Base-by-base conservation (phyloP, 2,797 vertebrate genomes). In the Malurus splendens region DNA sequence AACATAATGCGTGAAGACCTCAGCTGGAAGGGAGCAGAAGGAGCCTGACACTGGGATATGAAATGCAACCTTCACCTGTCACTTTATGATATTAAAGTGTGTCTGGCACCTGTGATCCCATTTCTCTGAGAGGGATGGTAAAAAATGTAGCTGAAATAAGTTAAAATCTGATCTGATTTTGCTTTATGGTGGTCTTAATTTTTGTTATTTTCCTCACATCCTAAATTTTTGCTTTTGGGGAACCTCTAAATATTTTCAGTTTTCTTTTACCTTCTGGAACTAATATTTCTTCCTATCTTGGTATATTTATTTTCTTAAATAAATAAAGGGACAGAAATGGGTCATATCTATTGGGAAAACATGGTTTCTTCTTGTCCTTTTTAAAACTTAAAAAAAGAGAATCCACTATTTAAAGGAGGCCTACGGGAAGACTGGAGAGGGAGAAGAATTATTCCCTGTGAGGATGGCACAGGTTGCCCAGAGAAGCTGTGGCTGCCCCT, bases 61-160 rank as follows among this genome's bases (percentile, higher is more conserved):
- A 96, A 96, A 93, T 66, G 33, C 51, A 87, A 84, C 92, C 78
- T 93, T 95, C 51, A 72, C 25, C 93, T 95, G 94, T 95, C 94
- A 95, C 85, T 95, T 73, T 68, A 25, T 89, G 88, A 70, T 94
- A 92, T 90, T 94, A 91, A 88, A 95, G 54, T 68, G 38, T 77
- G 78, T 47, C 67, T 95, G 92, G 65, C 91, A 93, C 89, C 71
- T 61, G 42, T 44, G 68, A 74, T 71, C 75, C 23, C 32, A 42
- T 56, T 87, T 67, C 32, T 78, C 12, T 20, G 10, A 59, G 28
- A 18, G 20, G 18, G 12, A 42, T 62, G 70, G 56, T 71, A 56
- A 70, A 85, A 86, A 64, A 19, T 23, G 13, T 23, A 45, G 19
- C 25, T 70, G 50, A 50, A 36, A 44, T 13, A 67, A 61, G 44